Base-by-base conservation (phyloP, 2,888 invertebrate genomes). In the Dasypolia templi region DNA sequence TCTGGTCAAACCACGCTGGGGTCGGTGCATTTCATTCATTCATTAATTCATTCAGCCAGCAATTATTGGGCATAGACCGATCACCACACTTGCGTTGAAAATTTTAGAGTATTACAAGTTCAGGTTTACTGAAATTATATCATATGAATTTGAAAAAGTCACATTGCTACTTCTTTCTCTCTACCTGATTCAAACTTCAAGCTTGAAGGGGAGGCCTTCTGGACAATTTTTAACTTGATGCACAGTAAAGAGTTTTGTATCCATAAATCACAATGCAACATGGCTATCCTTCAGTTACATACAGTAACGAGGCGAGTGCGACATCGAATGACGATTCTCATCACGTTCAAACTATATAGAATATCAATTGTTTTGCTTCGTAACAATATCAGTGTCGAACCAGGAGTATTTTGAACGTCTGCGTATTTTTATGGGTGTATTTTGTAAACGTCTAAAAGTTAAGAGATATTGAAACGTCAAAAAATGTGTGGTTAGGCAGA, bases 321-420 rank as follows among this genome's bases (percentile, higher is more conserved):
- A 72, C 63, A 35, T 55, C 26, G 73, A 63, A 76, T 75, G 81
- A 79, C 61, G 22, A 87, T 86, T 82, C 81, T 59, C 65, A 71
- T 75, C 86, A 86, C 86, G 86, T 85, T 67, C 73, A 44, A 77
- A 76, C 67, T 72, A 81, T 72, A 81, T 79, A 80, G 77, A 81
- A 87, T 78, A 84, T 71, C 79, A 82, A 86, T 83, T 83, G 81
- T 80, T 85, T 81, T 62, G 74, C 58, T 75, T 68, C 59, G 74
- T 71, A 77, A 75, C 63, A 69, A 63, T 61, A 73, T 71, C 73
- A 72, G 46, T 72, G 61, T 61, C 14, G 46, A 63, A 59, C 12
- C 6, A 29, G 6, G 14, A 55, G 58, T 39, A 35, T 71, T 71
- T 49, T 65, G 53, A 22, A 39, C 0, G 7, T 63, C 12, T 46